phyloP scores from a whole-genome alignment of 2,888 invertebrate species.

The Folsomia manolachei region DNA sequence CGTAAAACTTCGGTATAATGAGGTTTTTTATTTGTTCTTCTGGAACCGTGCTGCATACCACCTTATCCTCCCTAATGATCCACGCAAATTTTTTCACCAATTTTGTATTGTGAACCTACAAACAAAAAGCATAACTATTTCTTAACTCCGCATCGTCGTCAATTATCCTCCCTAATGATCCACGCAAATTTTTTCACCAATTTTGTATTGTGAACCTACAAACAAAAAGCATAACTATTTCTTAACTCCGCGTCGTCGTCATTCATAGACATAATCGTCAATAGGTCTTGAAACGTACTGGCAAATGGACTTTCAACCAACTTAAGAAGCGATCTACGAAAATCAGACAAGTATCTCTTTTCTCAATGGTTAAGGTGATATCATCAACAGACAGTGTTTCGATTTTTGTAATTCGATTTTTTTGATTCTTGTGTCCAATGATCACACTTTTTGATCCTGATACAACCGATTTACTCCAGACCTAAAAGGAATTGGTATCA shows the following conservation, averaged over 20 bases:
- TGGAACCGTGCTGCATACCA: background rate
- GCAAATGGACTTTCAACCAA: background rate
- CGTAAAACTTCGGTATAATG: background rate
- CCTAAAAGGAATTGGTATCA: no score
- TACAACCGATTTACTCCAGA: background rate
- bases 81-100: background rate
- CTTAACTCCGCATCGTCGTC: no score
- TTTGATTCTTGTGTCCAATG: background rate
- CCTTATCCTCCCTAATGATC: background rate
- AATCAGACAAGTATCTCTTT: background rate
- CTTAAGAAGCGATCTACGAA: background rate
- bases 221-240: no score
- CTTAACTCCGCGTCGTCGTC: no score
- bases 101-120: background rate
- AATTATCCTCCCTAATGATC: background rate
- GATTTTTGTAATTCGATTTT: background rate
- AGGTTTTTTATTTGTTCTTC: background rate
- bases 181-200: background rate
- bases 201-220: background rate
- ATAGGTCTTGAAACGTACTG: no score
- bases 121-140: no score
- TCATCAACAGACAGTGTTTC: background rate
- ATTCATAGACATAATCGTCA: no score
- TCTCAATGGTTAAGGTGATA: background rate
- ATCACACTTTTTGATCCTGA: background rate